These are phyloP conservation scores for Leptobrachium ailaonicum DNA, from an alignment of 2,113 vertebrate species.

Conservation along the genomic window DNA sequence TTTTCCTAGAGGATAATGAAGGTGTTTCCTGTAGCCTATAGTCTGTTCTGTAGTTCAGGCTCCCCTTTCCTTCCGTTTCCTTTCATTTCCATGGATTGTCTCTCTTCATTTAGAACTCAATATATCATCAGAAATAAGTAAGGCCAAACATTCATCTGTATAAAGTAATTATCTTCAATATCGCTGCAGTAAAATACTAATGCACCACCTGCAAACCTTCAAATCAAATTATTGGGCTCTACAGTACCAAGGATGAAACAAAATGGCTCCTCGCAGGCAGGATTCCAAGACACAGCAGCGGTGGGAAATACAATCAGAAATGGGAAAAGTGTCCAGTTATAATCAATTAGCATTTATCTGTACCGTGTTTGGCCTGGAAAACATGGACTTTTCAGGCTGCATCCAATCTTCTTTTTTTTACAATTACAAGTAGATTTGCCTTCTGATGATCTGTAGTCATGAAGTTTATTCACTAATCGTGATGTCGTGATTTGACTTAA, in stretches of 20 bases:
- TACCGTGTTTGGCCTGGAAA: too few species aligned
- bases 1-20: too few species aligned
- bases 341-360: too few species aligned
- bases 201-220: not conserved
- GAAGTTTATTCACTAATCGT: too few species aligned
- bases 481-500: too few species aligned
- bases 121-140: conserved; percentile 15
- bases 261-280: not conserved
- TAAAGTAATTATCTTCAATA: not conserved
- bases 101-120: conserved; percentile 16
- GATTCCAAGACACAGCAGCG: not conserved
- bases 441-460: too few species aligned
- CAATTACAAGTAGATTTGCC: too few species aligned
- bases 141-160: conserved; percentile 4
- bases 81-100: conserved; percentile 2
- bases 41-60: not conserved
- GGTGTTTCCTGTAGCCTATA: not conserved
- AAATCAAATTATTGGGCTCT: not conserved
- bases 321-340: too few species aligned
- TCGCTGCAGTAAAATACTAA: conserved; percentile 4
- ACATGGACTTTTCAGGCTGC: too few species aligned
- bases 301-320: not conserved
- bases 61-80: not conserved
- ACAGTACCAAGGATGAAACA: not conserved
- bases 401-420: too few species aligned